Conservation (phyloP, 2,113 vertebrate genomes). For the Isurus oxyrinchus region DNA sequence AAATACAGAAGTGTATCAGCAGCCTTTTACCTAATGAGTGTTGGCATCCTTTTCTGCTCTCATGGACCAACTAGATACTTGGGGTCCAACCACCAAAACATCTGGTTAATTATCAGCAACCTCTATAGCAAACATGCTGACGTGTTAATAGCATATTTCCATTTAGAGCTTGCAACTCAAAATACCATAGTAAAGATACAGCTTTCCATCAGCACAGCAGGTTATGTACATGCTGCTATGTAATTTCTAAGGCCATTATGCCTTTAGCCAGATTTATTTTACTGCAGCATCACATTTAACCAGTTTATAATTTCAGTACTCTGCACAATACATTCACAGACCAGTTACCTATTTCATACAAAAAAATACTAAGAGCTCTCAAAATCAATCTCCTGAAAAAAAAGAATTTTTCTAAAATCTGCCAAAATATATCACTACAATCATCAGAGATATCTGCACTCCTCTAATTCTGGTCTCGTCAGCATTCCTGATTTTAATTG, state of each 20-base stretch:
- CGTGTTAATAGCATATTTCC: not conserved
- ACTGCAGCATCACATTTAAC: not conserved
- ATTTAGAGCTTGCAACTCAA: not conserved
- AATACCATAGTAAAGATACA: not conserved
- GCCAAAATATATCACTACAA: not conserved
- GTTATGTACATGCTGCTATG: not conserved
- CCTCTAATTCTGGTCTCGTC: too few species aligned
- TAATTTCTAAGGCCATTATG: not conserved
- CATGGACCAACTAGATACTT: not conserved
- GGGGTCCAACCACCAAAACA: not conserved
- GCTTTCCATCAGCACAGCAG: not conserved
- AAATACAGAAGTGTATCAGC: not conserved
- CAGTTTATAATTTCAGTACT: not conserved
- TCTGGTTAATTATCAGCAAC: not conserved
- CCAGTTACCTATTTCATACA: not conserved
- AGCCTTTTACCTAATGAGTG: not conserved
- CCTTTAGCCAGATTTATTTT: not conserved
- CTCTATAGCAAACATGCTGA: not conserved
- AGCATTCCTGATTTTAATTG: too few species aligned
- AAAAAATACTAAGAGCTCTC: not conserved
- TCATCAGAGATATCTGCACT: too few species aligned
- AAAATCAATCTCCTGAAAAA: not conserved
- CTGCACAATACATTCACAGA: not conserved
- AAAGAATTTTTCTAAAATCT: not conserved
- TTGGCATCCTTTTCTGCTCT: not conserved